Evolutionary conservation across 2,888 invertebrate genomes (phyloP).

Genomic region (Apodemia mormo): DNA sequence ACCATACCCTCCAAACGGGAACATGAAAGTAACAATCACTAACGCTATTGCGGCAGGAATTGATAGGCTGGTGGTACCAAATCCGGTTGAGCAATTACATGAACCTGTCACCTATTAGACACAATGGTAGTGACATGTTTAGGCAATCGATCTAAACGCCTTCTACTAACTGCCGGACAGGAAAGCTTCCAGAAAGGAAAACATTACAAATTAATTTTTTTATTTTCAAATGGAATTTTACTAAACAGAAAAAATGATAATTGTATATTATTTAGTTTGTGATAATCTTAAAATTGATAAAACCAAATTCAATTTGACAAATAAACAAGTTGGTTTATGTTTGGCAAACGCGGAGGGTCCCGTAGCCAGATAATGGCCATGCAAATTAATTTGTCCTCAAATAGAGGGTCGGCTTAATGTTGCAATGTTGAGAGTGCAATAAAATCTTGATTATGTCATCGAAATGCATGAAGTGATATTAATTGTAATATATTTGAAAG

Average conservation of each 20-base stretch:
- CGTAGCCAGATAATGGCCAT: constrained; percentile 55
- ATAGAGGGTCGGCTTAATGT: constrained; percentile 47
- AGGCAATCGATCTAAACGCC: too few species aligned
- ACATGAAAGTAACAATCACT: too few species aligned
- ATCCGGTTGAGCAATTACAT: too few species aligned
- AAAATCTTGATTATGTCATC: constrained; percentile 45
- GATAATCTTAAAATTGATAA: constrained; percentile 37
- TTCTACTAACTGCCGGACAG: too few species aligned
- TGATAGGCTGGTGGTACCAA: too few species aligned
- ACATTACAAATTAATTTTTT: too few species aligned
- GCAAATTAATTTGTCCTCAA: constrained; percentile 61
- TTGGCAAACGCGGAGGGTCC: constrained; percentile 52
- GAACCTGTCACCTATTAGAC: too few species aligned
- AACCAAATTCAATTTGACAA: constrained; percentile 69
- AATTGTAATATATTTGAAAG: constrained; percentile 19
- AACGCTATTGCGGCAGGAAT: too few species aligned
- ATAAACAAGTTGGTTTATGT: constrained; percentile 63
- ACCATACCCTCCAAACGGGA: too few species aligned
- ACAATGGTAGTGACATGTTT: too few species aligned
- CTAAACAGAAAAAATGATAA: background rate
- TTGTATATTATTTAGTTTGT: background rate
- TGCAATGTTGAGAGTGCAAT: constrained; percentile 50
- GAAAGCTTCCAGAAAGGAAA: too few species aligned
- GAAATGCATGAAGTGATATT: constrained; percentile 26
- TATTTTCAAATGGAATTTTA: too few species aligned